Conservation (phyloP, 2,888 invertebrate species). For the Crioceris asparagi region DNA sequence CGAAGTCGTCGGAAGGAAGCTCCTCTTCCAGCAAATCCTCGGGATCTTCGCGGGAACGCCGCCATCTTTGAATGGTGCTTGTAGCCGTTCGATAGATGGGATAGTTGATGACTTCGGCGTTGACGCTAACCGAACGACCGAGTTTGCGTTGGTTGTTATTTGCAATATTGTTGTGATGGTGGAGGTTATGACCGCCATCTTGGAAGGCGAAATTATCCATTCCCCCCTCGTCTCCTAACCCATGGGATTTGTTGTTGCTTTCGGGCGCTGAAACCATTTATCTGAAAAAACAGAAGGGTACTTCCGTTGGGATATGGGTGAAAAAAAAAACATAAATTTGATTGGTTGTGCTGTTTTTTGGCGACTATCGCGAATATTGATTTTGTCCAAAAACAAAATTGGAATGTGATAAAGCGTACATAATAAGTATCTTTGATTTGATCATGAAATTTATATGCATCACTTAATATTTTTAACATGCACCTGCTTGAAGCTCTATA, state of each 20-base stretch:
- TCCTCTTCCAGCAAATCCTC: constrained; percentile 51
- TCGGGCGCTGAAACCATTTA: constrained; percentile 33
- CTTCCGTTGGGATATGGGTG: no score
- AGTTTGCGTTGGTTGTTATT: constrained; percentile 24
- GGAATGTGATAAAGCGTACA: no score
- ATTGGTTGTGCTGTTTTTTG: neutral
- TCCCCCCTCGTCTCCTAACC: no score
- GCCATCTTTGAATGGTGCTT: constrained; percentile 27
- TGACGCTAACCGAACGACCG: constrained; percentile 38
- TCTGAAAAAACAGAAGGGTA: constrained; percentile 22
- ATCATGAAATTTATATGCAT: no score
- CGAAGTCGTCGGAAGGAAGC: constrained; percentile 58
- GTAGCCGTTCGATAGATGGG: constrained; percentile 32
- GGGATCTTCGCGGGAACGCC: constrained; percentile 29
- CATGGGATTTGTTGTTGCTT: constrained; percentile 24
- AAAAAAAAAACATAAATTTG: neutral
- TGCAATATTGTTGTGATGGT: no score
- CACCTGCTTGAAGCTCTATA: no score
- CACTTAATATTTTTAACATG: no score
- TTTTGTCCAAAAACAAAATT: no score
- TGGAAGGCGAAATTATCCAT: constrained; percentile 39
- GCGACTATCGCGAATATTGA: no score
- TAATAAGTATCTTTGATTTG: no score
- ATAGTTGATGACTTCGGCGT: constrained; percentile 34
- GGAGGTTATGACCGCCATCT: constrained; percentile 23